Percentiles rank a stretch among this genome's conserved stretches.
Evolutionary conservation across 2,113 vertebrate species (phyloP).

Genomic region (Okapia johnstoni): DNA sequence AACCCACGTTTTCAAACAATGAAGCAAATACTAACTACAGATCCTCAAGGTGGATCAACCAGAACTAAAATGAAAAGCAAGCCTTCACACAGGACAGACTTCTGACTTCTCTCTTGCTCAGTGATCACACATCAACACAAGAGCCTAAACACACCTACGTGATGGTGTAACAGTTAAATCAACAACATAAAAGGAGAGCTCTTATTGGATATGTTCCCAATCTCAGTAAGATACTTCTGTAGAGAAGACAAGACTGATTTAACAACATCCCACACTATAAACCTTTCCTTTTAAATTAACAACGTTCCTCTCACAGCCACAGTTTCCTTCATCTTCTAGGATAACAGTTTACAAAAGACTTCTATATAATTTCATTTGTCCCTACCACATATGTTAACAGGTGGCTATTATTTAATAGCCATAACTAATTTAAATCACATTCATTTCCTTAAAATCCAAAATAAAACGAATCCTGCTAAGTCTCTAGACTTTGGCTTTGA

Average conservation of each 20-base stretch:
- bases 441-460: background rate
- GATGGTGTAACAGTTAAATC: background rate
- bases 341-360: background rate
- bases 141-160: accelerated
- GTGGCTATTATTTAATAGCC: background rate
- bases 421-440: background rate
- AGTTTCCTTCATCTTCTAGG: background rate
- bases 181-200: background rate
- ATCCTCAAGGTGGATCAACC: background rate
- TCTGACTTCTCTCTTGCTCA: background rate
- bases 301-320: background rate
- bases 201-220: background rate
- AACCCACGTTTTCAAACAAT: background rate
- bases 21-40: background rate
- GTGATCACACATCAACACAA: background rate
- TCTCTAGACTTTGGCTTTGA: background rate
- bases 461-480: background rate
- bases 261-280: background rate
- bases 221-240: background rate
- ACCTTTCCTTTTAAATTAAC: background rate
- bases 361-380: background rate
- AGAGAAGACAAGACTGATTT: background rate
- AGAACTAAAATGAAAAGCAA: background rate
- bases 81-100: background rate
- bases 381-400: background rate